Percentiles rank a stretch among this genome's conserved stretches.
phyloP scores from a whole-genome alignment of 1,140 invertebrate species.

The Laodelphax striatellus region DNA sequence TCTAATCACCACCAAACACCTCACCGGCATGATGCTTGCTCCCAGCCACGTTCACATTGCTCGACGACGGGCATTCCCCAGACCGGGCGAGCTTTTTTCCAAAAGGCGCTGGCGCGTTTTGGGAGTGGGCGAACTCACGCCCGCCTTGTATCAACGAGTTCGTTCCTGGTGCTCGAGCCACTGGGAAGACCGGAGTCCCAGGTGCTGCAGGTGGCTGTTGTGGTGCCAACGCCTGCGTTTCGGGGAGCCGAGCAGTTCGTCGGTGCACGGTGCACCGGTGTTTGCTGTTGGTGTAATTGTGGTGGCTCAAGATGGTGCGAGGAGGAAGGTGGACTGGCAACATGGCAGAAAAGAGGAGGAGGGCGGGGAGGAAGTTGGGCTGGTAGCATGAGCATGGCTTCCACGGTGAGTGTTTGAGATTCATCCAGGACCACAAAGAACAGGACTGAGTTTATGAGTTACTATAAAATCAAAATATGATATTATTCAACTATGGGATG shows the following conservation, averaged over 20 bases:
- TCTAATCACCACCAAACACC: too few species aligned
- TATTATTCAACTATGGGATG: too few species aligned
- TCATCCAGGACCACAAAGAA: conserved; percentile 58
- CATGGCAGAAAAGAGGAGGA: neutral
- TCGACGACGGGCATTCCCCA: conserved; percentile 33
- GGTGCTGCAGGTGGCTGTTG: conserved; percentile 52
- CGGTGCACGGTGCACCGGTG: neutral
- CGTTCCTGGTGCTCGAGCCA: conserved; percentile 62
- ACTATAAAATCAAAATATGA: too few species aligned
- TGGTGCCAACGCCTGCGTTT: conserved; percentile 18
- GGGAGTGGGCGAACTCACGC: neutral
- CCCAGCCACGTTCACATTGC: too few species aligned
- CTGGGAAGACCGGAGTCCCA: conserved; percentile 72
- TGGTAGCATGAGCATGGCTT: conserved; percentile 72
- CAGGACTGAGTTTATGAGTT: neutral
- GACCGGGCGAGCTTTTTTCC: conserved; percentile 63
- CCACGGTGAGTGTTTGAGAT: conserved; percentile 72
- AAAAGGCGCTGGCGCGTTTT: conserved; percentile 26
- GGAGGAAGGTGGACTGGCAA: neutral
- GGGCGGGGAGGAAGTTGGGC: conserved; percentile 3
- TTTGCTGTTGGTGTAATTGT: neutral
- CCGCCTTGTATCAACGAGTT: conserved; percentile 35
- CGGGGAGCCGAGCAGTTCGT: conserved; percentile 32
- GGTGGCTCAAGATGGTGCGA: too few species aligned
- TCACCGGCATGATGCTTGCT: too few species aligned